Percentiles rank a stretch among this genome's conserved stretches.
Conservation (phyloP, 2,797 vertebrate genomes). For the Rhadinocentrus ornatus region DNA sequence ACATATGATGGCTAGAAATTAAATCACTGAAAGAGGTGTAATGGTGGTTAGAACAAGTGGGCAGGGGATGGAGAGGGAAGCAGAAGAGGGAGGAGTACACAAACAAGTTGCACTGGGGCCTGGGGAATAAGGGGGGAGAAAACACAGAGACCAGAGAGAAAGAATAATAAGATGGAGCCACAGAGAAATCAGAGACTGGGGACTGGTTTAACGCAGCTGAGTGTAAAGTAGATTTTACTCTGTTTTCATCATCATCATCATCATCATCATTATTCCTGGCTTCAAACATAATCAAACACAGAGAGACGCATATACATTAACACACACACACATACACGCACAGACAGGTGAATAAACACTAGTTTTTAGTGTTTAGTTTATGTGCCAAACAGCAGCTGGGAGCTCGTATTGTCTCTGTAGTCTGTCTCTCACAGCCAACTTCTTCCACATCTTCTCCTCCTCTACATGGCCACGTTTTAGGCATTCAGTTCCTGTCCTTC, state of each 20-base stretch:
- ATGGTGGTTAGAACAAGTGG: conserved; percentile 59
- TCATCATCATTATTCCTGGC: conserved; percentile 39
- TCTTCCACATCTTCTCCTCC: conserved; percentile 39
- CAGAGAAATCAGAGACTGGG: conserved; percentile 39
- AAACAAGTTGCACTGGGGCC: conserved; percentile 78
- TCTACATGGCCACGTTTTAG: conserved; percentile 35
- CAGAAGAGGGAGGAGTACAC: conserved; percentile 71
- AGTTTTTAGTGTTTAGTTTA: conserved; percentile 21
- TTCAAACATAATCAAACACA: conserved; percentile 20
- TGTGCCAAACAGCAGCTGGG: conserved; percentile 44
- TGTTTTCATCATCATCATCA: conserved; percentile 40
- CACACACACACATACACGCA: conserved; percentile 8
- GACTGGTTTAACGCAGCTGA: conserved; percentile 35
- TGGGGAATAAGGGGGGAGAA: conserved; percentile 61
- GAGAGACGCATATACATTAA: conserved; percentile 3
- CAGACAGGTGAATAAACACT: conserved; percentile 39
- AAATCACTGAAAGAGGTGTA: conserved; percentile 60
- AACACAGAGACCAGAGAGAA: conserved; percentile 32
- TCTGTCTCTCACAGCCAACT: conserved; percentile 50
- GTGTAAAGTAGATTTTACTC: conserved; percentile 38
- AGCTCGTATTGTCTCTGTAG: conserved; percentile 21
- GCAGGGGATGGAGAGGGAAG: conserved; percentile 34
- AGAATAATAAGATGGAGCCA: conserved; percentile 68
- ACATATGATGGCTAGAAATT: conserved; percentile 62
- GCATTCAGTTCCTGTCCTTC: conserved; percentile 51